Evolutionary conservation across 92 coral and sea anemone species (phyloP), one percentile per base, ranked within the genome.

Genomic region (Montipora capitata): DNA sequence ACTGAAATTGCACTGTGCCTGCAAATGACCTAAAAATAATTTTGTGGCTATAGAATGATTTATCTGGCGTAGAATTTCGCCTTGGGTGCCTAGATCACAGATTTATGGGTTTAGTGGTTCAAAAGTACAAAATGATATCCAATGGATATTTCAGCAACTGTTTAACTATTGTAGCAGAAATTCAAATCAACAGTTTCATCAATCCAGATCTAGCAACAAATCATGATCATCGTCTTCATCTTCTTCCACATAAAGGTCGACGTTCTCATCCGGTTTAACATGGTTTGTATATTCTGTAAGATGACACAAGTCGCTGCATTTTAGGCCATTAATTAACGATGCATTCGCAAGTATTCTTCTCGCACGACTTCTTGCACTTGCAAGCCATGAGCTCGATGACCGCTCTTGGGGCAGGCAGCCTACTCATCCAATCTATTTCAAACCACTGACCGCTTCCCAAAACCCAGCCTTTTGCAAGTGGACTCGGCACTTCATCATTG

Each of bases 371-470:
- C 76, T 83, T 89, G 78, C 89, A 89, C 7, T 80, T 76, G 71
- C 94, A 85, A 3, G 82, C 63, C 44, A 90, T 20, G 12, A 90
- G 84, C 84, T 90, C 94, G 27, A 90, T 73, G 39, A 90, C 79
- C 27, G 87, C 48, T 76, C 54, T 84, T 5, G 89, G 93, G 62
- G 89, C 85, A 13, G 85, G 93, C 40, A 20, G 41, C 62, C 87
- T 72, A 80, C 79, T 66, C 93, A 89, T 89, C 89, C 89, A 89
- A 2, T 48, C 86, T 27, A 68, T 80, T 14, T 82, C 88, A 68
- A 83, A 72, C 18, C 68, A 38, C 43, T 38, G 39, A 43, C 72
- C 79, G 43, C 71, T 77, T 20, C 41, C 58, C 7, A 44, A 70
- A 78, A 11, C 52, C 89, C 89, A 89, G 5, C 80, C 92, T 14